Evolutionary conservation across 2,113 vertebrate species (phyloP), one percentile per base, ranked within the genome.

Genomic region (Trachemys scripta): DNA sequence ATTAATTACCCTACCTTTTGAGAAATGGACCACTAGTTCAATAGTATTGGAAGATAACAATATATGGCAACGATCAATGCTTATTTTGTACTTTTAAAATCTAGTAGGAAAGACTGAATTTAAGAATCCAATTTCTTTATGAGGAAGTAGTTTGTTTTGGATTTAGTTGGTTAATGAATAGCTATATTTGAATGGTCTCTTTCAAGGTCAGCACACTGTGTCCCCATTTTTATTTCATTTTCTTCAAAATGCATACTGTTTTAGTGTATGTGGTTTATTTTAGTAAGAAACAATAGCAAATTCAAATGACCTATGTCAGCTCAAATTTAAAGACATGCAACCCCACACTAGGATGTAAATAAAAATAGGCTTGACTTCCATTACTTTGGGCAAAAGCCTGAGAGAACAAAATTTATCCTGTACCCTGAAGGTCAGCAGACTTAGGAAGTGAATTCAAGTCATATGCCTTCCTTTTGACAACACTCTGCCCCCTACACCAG

Each of bases 51-150:
- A 51, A 79, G 14, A 7, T 85, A 65, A 50, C 16, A 80, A 9
- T 51, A 19, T 31, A 11, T 35, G 45, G 19, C 27, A 51, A 57
- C 59, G 86, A 8, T 80, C 17, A 72, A 54, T 56, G 14, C 6
- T 80, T 87, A 80, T 75, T 27, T 90, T 90, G n/a, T 62, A 38
- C 20, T 86, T 90, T 65, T 92, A 84, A 87, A 84, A 87, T 50
- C 35, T 42, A 69, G 14, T 29, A 84, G 80, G n/a, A 88, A 72
- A 82, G 38, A 50, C 42, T 11, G 12, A 84, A 62, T 80, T 87
- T 84, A 47, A 78, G 22, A 47, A 47, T 47, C 38, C 25, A 27
- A 25, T 62, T 57, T 38, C 51, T 82, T 92, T 59, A 72, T 47
- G 47, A 78, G 87, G 76, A 88, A 82, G 49, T 38, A 65, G 75